phyloP scores from a whole-genome alignment of 2,888 invertebrate species.

The Tetragonula carbonaria region DNA sequence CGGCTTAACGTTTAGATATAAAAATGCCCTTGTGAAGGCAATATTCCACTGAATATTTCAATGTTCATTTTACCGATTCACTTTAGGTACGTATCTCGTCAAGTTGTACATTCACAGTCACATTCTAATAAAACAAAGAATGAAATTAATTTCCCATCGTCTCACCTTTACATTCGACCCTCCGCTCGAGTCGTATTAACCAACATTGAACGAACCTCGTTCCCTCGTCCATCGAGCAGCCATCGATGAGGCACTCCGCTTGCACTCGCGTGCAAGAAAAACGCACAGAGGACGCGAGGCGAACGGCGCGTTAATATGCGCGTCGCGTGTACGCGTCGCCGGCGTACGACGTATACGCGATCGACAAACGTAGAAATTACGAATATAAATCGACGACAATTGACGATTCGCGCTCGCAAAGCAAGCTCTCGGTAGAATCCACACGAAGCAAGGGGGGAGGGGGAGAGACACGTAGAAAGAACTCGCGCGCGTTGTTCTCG shows the following conservation, averaged over 20 bases:
- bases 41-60: too few relatives aligned
- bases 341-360: conserved; percentile 25
- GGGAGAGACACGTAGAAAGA: background rate
- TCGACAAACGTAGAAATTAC: conserved; percentile 49
- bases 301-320: background rate
- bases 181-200: too few relatives aligned
- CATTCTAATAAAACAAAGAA: background rate
- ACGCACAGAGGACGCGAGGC: background rate
- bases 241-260: background rate
- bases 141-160: too few relatives aligned
- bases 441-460: background rate
- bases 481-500: background rate
- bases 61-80: too few relatives aligned
- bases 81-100: too few relatives aligned
- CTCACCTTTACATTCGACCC: too few relatives aligned
- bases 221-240: background rate
- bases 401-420: background rate
- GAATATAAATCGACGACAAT: conserved; percentile 36
- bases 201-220: background rate
- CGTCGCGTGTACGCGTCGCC: conserved; percentile 3
- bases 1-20: too few relatives aligned
- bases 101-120: background rate
- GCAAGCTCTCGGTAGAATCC: too few relatives aligned
- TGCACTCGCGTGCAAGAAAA: background rate
- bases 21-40: too few relatives aligned